Conservation (phyloP, 2,888 invertebrate species). For the Emesis furor region DNA sequence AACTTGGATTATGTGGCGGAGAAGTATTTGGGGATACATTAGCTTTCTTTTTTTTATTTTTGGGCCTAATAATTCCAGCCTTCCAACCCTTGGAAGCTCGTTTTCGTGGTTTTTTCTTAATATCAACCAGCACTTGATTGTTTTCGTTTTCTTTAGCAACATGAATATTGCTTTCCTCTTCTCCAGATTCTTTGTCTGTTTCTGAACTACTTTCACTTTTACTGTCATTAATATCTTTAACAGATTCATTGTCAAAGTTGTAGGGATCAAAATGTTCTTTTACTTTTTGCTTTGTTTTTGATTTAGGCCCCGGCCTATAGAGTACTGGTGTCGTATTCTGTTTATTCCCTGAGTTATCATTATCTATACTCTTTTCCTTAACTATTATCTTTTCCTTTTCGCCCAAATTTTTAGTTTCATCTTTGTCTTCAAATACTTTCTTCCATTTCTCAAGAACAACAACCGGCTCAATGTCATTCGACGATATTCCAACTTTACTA, state of each 20-base stretch:
- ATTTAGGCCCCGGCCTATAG: slow-evolving; percentile 82
- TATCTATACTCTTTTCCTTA: slow-evolving; percentile 49
- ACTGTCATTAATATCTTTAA: slow-evolving; percentile 80
- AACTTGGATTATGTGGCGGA: slow-evolving; percentile 18
- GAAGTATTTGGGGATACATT: slow-evolving; percentile 58
- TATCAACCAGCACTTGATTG: slow-evolving; percentile 82
- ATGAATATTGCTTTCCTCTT: background rate
- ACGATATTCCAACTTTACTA: slow-evolving; percentile 75
- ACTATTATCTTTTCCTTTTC: slow-evolving; percentile 79
- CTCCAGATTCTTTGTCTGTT: slow-evolving; percentile 83
- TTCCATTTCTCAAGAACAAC: slow-evolving; percentile 83
- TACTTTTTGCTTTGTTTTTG: slow-evolving; percentile 80
- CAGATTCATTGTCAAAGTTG: slow-evolving; percentile 84
- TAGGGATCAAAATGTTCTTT: slow-evolving; percentile 82
- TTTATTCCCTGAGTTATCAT: slow-evolving; percentile 24
- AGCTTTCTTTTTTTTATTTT: slow-evolving; percentile 82
- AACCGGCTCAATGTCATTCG: slow-evolving; percentile 77
- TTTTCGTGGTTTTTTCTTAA: slow-evolving; percentile 81
- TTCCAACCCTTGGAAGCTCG: slow-evolving; percentile 78
- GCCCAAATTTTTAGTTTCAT: slow-evolving; percentile 70
- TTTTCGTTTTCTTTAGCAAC: slow-evolving; percentile 3
- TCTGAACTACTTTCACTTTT: slow-evolving; percentile 79
- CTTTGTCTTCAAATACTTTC: slow-evolving; percentile 71
- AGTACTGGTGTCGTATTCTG: slow-evolving; percentile 61
- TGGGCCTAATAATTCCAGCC: slow-evolving; percentile 85